phyloP scores from a whole-genome alignment of 2,113 vertebrate species.

The Pantherophis guttatus region DNA sequence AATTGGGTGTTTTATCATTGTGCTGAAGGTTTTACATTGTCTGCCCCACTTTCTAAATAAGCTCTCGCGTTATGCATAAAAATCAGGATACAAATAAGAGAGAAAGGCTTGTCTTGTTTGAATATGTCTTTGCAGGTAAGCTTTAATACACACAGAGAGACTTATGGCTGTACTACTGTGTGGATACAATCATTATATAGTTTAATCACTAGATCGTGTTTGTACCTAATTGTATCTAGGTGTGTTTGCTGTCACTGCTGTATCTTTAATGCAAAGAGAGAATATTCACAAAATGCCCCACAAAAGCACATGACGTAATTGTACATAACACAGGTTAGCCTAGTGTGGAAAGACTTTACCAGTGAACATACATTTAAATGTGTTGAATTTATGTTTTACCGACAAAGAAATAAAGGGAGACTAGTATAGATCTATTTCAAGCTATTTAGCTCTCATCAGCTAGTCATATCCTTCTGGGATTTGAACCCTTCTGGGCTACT shows the following conservation, averaged over 20 bases:
- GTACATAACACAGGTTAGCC: neutral
- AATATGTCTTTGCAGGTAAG: neutral
- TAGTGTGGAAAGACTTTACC: neutral
- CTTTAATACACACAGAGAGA: neutral
- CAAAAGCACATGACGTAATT: neutral
- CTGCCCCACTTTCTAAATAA: neutral
- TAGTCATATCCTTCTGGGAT: too few relatives aligned
- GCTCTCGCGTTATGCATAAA: neutral
- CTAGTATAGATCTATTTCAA: too few relatives aligned
- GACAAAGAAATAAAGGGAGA: too few relatives aligned
- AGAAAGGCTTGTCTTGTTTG: neutral
- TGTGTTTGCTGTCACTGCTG: neutral
- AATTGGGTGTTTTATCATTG: neutral
- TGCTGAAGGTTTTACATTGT: neutral
- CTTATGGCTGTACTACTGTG: neutral
- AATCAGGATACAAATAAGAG: neutral
- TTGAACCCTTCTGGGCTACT: too few relatives aligned
- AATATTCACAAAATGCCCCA: neutral
- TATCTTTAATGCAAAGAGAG: neutral
- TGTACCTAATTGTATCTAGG: neutral
- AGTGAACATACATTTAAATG: neutral
- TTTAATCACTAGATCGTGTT: neutral
- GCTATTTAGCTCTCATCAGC: too few relatives aligned
- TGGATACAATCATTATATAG: neutral
- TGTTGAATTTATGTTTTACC: too few relatives aligned